Conservation (phyloP, 2,797 vertebrate genomes). For the Gastrophryne carolinensis region DNA sequence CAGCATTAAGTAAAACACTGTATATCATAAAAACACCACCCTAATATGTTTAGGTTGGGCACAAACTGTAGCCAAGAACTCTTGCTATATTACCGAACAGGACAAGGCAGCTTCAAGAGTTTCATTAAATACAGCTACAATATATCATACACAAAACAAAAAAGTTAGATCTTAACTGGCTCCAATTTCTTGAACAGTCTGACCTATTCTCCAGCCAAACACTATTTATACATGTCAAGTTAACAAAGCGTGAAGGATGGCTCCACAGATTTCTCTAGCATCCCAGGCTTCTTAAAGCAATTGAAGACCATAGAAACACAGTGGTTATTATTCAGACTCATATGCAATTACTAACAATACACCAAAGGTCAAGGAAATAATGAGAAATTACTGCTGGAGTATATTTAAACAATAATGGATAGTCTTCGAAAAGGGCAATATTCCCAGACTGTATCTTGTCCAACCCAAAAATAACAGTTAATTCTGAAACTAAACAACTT, state of each 20-base stretch:
- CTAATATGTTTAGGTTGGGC: too few relatives aligned
- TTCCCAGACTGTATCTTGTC: too few relatives aligned
- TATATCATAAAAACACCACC: too few relatives aligned
- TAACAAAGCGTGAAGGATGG: conserved; percentile 29
- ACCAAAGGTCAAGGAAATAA: conserved; percentile 9
- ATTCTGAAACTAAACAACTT: too few relatives aligned
- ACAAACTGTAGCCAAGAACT: too few relatives aligned
- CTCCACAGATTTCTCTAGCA: not conserved
- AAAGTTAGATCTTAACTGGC: not conserved
- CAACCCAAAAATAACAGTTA: too few relatives aligned
- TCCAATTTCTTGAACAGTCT: conserved; percentile 11
- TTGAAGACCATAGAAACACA: not conserved
- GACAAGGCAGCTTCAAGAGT: too few relatives aligned
- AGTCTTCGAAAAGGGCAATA: not conserved
- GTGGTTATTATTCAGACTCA: conserved; percentile 8
- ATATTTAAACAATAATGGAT: not conserved
- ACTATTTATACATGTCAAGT: conserved; percentile 23
- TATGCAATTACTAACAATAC: conserved; percentile 22
- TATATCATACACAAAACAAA: too few relatives aligned
- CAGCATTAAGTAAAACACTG: too few relatives aligned
- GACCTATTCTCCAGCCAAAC: conserved; percentile 35
- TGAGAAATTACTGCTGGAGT: not conserved
- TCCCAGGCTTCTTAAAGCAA: not conserved
- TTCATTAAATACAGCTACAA: too few relatives aligned
- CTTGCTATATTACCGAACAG: too few relatives aligned